These are phyloP conservation scores for Otolemur garnettii DNA, from an alignment of 2,113 vertebrate species.

Conservation along the genomic window DNA sequence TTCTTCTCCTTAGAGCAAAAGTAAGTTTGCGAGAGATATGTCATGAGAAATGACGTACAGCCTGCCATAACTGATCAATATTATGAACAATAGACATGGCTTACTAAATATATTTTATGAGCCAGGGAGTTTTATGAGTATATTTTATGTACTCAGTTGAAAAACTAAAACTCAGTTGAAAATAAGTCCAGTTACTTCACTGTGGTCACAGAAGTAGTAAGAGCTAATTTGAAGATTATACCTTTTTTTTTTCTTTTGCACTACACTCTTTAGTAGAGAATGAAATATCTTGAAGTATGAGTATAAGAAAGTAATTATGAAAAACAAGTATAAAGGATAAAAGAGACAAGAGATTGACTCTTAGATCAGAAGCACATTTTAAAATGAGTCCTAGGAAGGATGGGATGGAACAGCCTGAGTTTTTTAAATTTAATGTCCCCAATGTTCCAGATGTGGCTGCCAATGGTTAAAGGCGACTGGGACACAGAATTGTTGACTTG, in stretches of 20 bases:
- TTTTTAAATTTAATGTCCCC: neutral
- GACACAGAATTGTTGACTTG: neutral
- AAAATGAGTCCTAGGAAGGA: conserved; percentile 1
- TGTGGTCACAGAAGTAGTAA: neutral
- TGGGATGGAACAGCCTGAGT: neutral
- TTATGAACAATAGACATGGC: neutral
- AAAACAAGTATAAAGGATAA: neutral
- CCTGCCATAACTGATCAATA: neutral
- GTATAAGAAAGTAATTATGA: neutral
- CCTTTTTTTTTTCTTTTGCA: neutral
- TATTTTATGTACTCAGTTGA: neutral
- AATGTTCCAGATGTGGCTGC: neutral
- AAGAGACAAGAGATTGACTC: neutral
- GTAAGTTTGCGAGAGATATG: neutral
- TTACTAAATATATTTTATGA: neutral
- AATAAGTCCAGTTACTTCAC: neutral
- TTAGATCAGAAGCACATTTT: neutral
- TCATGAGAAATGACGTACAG: conserved; percentile 20
- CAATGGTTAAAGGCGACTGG: neutral
- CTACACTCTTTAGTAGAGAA: neutral
- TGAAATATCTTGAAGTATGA: conserved; percentile 29
- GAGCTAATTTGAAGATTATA: neutral
- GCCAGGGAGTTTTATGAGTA: too few relatives aligned
- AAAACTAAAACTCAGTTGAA: conserved; percentile 18
- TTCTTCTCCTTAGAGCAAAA: conserved; percentile 4